Evolutionary conservation across 2,113 vertebrate genomes (phyloP).

Genomic region (Brachyhypopomus gauderio): DNA sequence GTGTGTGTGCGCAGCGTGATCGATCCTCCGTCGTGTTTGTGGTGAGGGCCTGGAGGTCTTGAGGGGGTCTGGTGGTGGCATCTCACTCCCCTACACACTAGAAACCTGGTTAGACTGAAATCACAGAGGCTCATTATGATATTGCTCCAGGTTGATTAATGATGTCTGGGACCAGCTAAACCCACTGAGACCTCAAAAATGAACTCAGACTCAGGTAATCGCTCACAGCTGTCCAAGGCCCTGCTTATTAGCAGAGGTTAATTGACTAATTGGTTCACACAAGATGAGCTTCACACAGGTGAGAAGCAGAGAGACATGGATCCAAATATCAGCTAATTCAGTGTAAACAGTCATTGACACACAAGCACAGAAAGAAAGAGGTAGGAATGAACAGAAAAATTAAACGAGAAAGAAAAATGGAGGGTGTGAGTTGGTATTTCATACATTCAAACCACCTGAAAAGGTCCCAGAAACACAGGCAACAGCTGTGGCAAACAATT

Average conservation of each 20-base stretch:
- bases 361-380: background rate
- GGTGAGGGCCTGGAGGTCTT: too few relatives aligned
- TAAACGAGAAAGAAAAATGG: background rate
- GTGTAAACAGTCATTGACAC: background rate
- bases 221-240: background rate
- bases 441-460: background rate
- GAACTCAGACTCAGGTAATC: background rate
- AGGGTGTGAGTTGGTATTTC: background rate
- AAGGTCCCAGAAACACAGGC: background rate
- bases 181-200: background rate
- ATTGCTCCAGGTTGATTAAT: conserved; percentile 20
- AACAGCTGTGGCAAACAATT: background rate
- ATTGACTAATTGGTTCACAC: background rate
- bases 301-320: background rate
- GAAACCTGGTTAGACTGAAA: background rate
- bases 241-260: background rate
- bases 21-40: too few relatives aligned
- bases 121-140: background rate
- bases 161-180: background rate
- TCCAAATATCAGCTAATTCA: background rate
- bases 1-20: too few relatives aligned
- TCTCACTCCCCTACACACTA: background rate
- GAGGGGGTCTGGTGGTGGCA: too few relatives aligned
- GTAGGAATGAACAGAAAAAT: background rate
- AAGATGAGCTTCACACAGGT: background rate